These are phyloP conservation scores for Lithodes maja DNA, from an alignment of 2,888 invertebrate species.

Conservation along the genomic window DNA sequence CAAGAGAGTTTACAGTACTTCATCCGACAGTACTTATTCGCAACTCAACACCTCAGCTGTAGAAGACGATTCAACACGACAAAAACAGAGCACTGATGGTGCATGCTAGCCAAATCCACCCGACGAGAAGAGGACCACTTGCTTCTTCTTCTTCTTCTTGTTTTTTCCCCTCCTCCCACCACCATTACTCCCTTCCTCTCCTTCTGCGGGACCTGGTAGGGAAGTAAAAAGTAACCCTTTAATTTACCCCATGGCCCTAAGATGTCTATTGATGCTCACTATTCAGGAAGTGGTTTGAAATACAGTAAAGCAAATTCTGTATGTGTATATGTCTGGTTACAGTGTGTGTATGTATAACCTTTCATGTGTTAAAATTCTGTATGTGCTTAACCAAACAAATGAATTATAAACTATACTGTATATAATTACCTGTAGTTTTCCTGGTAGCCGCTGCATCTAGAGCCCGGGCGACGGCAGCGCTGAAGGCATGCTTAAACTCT, in stretches of 20 bases:
- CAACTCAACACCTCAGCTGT: too few relatives aligned
- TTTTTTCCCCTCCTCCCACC: conserved; percentile 46
- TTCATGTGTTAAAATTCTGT: too few relatives aligned
- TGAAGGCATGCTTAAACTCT: conserved; percentile 61
- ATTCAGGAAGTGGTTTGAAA: neutral
- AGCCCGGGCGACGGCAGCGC: conserved; percentile 62
- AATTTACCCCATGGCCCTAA: neutral
- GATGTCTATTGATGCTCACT: neutral
- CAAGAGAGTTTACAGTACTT: too few relatives aligned
- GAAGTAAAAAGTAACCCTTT: neutral
- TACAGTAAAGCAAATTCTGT: neutral
- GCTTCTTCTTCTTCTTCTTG: conserved; percentile 53
- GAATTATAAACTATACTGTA: too few relatives aligned
- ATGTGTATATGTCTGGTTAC: too few relatives aligned
- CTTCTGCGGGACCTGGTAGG: neutral
- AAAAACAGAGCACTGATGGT: neutral
- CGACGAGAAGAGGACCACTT: conserved; percentile 55
- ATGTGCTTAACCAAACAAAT: too few relatives aligned
- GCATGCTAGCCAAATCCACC: conserved; percentile 44
- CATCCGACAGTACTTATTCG: too few relatives aligned
- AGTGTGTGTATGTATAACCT: too few relatives aligned
- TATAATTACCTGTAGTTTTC: conserved; percentile 29
- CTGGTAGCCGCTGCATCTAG: conserved; percentile 51
- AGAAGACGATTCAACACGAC: too few relatives aligned
- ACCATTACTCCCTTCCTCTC: conserved; percentile 1